Evolutionary conservation across 2,888 invertebrate genomes (phyloP).

Genomic region (Rhyacophila evoluta): DNA sequence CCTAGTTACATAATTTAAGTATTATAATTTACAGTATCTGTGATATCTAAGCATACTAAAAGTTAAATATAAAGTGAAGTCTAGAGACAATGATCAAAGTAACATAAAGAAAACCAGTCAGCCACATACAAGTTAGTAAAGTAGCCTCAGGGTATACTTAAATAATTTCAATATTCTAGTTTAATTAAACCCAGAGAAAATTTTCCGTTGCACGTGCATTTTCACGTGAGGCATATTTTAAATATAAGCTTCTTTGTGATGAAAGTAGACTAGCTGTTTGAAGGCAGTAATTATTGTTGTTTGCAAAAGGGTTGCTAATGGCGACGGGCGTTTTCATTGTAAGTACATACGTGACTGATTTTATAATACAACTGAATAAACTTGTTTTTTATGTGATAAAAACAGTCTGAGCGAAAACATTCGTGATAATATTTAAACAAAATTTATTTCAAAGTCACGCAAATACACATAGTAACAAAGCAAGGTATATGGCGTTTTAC

Average conservation of each 20-base stretch:
- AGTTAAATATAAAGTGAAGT: too few species aligned
- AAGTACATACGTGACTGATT: neutral
- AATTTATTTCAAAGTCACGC: too few species aligned
- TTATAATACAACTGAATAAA: neutral
- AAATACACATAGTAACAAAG: too few species aligned
- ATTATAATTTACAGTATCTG: too few species aligned
- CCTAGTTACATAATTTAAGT: too few species aligned
- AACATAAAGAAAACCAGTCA: neutral
- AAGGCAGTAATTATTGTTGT: conserved; percentile 30
- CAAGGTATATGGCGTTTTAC: too few species aligned
- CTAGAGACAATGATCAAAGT: too few species aligned
- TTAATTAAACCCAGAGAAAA: neutral
- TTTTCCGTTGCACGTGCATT: neutral
- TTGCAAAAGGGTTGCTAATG: conserved; percentile 38
- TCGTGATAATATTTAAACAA: neutral
- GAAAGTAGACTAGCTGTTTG: conserved; percentile 11
- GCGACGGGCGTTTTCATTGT: conserved; percentile 9
- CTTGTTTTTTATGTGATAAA: neutral
- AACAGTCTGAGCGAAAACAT: neutral
- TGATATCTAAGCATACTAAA: too few species aligned
- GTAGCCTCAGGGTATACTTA: neutral
- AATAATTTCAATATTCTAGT: neutral
- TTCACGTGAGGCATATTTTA: conserved; percentile 5
- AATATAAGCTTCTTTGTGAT: neutral
- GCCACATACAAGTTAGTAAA: neutral